Conservation (phyloP, 1,140 invertebrate genomes). For the Drosophila persimilis region DNA sequence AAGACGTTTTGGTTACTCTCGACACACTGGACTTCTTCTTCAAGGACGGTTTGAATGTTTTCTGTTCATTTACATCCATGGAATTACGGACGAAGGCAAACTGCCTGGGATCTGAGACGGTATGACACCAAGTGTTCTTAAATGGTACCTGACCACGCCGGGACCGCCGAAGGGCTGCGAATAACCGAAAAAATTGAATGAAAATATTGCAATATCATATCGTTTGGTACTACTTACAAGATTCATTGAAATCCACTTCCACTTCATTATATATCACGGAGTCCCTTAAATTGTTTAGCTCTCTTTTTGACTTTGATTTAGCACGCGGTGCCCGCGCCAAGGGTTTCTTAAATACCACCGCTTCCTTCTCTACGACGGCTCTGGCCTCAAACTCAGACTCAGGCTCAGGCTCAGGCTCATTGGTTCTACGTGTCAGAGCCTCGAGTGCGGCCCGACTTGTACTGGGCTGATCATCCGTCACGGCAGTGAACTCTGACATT, state of each 20-base stretch:
- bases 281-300: slow-evolving; percentile 17
- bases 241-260: neutral
- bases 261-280: neutral
- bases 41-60: neutral
- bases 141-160: slow-evolving; percentile 65
- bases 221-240: slow-evolving; percentile 32
- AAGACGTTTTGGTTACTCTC: neutral
- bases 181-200: neutral
- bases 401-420: neutral
- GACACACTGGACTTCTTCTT: neutral
- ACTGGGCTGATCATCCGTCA: slow-evolving; percentile 43
- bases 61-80: neutral
- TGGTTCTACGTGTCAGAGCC: slow-evolving; percentile 13
- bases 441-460: slow-evolving; percentile 46
- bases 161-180: slow-evolving; percentile 51
- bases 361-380: neutral
- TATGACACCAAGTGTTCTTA: slow-evolving; percentile 46
- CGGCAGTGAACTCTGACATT: neutral
- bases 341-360: slow-evolving; percentile 55
- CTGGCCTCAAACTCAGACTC: neutral
- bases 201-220: neutral
- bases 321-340: slow-evolving; percentile 34
- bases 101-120: slow-evolving; percentile 25
- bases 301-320: slow-evolving; percentile 11
- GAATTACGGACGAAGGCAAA: slow-evolving; percentile 16